phyloP scores from a whole-genome alignment of 2,113 vertebrate genomes.

The Hydropotes inermis region DNA sequence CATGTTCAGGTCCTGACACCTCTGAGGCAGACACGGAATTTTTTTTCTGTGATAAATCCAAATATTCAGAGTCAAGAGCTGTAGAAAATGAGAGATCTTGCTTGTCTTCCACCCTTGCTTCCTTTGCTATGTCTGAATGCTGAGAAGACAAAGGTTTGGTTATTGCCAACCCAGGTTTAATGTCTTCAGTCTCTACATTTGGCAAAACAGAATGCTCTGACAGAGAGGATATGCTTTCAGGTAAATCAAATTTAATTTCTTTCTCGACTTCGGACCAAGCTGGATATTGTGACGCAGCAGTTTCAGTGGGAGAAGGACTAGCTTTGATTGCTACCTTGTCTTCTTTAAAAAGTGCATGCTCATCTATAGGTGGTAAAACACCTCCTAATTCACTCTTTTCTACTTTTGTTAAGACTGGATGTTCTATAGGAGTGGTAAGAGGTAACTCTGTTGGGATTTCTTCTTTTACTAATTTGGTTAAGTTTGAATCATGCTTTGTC shows the following conservation, averaged over 20 bases:
- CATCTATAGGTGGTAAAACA: background rate
- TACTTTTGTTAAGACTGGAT: background rate
- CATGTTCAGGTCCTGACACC: constrained; percentile 25
- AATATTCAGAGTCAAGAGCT: background rate
- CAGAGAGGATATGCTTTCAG: background rate
- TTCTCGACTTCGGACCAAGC: constrained; percentile 38
- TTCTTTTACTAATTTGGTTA: constrained; percentile 29
- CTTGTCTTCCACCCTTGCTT: background rate
- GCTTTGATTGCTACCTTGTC: background rate
- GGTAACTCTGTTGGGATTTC: constrained; percentile 21
- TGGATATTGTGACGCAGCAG: background rate
- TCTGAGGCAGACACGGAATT: background rate
- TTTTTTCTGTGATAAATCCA: constrained; percentile 26
- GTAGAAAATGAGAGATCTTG: constrained; percentile 39
- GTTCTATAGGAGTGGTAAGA: background rate
- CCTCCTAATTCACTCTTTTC: background rate
- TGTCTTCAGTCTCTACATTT: constrained; percentile 52
- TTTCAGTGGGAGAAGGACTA: background rate
- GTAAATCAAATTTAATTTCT: constrained; percentile 11
- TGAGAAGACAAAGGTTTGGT: constrained; percentile 30
- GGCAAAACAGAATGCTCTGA: constrained; percentile 49
- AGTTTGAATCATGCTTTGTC: constrained; percentile 27
- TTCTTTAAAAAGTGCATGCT: background rate
- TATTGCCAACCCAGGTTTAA: constrained; percentile 58
- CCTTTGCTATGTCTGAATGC: constrained; percentile 39